Base-by-base conservation (phyloP, 2,113 vertebrate genomes). In the Macrotis lagotis region DNA sequence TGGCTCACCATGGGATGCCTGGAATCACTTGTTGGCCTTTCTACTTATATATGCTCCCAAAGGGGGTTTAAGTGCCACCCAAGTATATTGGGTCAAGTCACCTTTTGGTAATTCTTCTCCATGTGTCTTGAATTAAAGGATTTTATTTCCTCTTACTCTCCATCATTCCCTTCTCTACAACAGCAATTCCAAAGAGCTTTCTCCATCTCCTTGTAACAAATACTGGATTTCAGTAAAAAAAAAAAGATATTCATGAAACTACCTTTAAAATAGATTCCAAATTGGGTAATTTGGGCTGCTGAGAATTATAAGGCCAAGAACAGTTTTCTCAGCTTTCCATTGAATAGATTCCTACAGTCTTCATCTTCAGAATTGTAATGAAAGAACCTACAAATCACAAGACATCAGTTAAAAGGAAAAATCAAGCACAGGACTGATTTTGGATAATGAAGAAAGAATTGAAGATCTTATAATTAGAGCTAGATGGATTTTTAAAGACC, bases 191-290 rank as follows among this genome's bases (percentile, higher is more conserved):
- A 92, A 74, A 10, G 92, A 44, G 52, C n/a, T 91, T 95, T 94
- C 92, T 48, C 66, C 8, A 83, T 83, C n/a, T 7, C 66, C 24
- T 2, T 93, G 92, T 91, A 51, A 48, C 83, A 91, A 94, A 4
- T 28, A 0, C 74, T 91, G 48, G 66, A 91, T 91, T 94, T 95
- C 48, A 91, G 48, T 10, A 51, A 9, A 44, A 14, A 89, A n/a
- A n/a, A n/a, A n/a, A n/a, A n/a, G n/a, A n/a, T 50, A 51, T 92
- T 94, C 95, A 74, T 2, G 92, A 9, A 92, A 59, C 74, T 31
- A 48, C 92, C 89, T 92, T 89, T 37, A 94, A 97, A 95, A 91
- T 92, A 47, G 31, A 96, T 94, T 96, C 94, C 93, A 93, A 94
- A 90, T 93, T 94, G 83, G 88, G 95, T 94, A 53, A n/a, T 95